These are phyloP conservation scores for Gavialis gangeticus DNA, from an alignment of 2,113 vertebrate genomes.

Conservation along the genomic window DNA sequence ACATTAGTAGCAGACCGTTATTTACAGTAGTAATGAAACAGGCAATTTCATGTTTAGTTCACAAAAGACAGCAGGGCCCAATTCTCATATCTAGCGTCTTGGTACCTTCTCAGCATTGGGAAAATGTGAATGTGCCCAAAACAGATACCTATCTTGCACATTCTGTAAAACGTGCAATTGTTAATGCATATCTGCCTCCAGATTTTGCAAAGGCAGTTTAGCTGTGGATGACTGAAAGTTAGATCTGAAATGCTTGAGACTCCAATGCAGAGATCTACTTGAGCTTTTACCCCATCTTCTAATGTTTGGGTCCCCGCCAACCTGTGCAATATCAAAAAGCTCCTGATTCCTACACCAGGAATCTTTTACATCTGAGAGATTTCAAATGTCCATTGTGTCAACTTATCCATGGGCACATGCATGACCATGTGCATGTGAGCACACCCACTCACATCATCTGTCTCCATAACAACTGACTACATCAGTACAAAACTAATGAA, in stretches of 20 bases:
- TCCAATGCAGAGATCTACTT: not conserved
- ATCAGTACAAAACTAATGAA: not conserved
- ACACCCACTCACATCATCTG: not conserved
- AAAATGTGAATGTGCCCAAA: not conserved
- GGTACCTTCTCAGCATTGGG: not conserved
- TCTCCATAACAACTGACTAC: constrained; percentile 21
- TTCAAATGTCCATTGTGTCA: not conserved
- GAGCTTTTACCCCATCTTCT: not conserved
- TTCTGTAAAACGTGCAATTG: not conserved
- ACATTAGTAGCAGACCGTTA: not conserved
- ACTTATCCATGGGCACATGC: too few relatives aligned
- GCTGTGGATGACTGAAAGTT: not conserved
- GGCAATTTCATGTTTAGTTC: not conserved
- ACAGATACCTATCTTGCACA: not conserved
- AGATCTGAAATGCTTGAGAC: not conserved
- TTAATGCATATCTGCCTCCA: not conserved
- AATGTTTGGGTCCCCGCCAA: not conserved
- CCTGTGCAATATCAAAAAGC: not conserved
- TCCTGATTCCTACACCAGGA: not conserved
- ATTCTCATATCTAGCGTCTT: not conserved
- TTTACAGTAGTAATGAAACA: not conserved
- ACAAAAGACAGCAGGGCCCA: not conserved
- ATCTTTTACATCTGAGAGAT: not conserved
- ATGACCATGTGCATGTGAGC: too few relatives aligned
- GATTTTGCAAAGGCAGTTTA: not conserved